Percentiles rank a stretch among this genome's conserved stretches.
Conservation (phyloP, 1,140 invertebrate species). For the Zophobas atratus region DNA sequence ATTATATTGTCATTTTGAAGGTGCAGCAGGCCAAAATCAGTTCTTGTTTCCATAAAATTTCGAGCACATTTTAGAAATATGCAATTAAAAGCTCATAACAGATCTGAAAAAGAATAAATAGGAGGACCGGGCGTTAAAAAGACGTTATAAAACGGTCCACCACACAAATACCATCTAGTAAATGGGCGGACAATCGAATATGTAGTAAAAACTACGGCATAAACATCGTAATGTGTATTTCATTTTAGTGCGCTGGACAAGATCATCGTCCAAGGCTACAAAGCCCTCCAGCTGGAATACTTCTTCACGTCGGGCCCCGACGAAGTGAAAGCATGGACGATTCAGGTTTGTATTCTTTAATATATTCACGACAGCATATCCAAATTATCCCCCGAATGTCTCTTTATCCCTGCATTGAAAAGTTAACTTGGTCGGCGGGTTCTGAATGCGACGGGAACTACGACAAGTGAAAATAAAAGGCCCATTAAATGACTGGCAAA, state of each 20-base stretch:
- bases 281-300: conserved; percentile 94
- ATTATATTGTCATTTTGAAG: no score
- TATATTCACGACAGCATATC: background rate
- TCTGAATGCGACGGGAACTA: conserved; percentile 16
- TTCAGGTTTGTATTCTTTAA: conserved; percentile 81
- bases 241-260: conserved; percentile 89
- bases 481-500: conserved; percentile 38
- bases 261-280: conserved; percentile 98
- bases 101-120: no score
- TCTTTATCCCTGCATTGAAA: conserved; percentile 21
- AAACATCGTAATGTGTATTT: conserved; percentile 36
- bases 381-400: background rate
- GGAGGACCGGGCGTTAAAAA: no score
- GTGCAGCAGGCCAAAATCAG: no score
- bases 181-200: no score
- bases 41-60: no score
- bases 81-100: no score
- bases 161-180: no score
- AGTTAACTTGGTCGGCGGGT: conserved; percentile 16
- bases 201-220: no score
- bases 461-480: conserved; percentile 16
- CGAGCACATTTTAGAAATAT: no score
- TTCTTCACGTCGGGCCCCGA: conserved; percentile 98
- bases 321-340: conserved; percentile 99
- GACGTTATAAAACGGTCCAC: no score